Conservation (phyloP, 2,888 invertebrate species). For the Caenorhabditis sinica region DNA sequence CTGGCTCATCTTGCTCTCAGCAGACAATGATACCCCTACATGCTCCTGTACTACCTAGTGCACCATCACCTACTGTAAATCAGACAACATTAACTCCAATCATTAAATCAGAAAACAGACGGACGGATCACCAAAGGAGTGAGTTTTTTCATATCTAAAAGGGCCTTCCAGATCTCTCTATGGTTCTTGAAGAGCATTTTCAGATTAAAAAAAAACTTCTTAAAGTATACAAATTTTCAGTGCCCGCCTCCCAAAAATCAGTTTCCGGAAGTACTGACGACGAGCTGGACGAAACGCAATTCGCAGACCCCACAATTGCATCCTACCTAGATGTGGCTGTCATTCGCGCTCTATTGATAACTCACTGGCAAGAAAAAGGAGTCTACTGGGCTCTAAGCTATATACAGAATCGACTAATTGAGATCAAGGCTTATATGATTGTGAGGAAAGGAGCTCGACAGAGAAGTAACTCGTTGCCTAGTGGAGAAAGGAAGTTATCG, state of each 20-base stretch:
- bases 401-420: slow-evolving; percentile 84
- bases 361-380: slow-evolving; percentile 98
- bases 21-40: slow-evolving; percentile 74
- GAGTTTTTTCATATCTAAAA: background rate
- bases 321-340: slow-evolving; percentile 98
- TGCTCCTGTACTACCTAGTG: background rate
- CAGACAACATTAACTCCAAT: background rate
- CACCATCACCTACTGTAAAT: background rate
- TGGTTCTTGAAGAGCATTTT: background rate
- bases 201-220: background rate
- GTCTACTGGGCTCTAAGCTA: slow-evolving; percentile 97
- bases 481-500: slow-evolving; percentile 67
- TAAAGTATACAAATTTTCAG: slow-evolving; percentile 38
- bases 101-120: slow-evolving; percentile 29
- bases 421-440: slow-evolving; percentile 81
- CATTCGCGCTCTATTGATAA: slow-evolving; percentile 94
- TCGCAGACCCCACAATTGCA: slow-evolving; percentile 86
- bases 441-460: slow-evolving; percentile 59
- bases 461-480: slow-evolving; percentile 75
- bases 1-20: slow-evolving; percentile 77
- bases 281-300: slow-evolving; percentile 64
- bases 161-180: too few relatives aligned
- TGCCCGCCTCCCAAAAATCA: slow-evolving; percentile 50
- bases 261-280: slow-evolving; percentile 67
- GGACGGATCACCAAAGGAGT: slow-evolving; percentile 54